Conservation (phyloP, 2,888 invertebrate genomes). For the Melieria crassipennis region DNA sequence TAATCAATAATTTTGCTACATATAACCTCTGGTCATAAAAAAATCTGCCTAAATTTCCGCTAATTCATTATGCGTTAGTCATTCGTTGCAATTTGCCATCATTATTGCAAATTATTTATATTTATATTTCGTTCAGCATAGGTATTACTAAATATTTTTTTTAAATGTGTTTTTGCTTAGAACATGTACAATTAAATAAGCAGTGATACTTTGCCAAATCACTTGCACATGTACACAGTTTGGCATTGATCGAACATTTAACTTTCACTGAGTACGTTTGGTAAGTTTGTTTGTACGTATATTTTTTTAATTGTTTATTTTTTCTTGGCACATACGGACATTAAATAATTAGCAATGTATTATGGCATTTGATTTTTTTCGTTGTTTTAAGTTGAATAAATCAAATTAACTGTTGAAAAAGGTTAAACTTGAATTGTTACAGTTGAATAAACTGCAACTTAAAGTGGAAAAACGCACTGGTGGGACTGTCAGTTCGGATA, state of each 20-base stretch:
- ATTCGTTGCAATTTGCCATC: too few species aligned
- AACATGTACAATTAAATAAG: too few species aligned
- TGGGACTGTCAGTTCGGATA: too few species aligned
- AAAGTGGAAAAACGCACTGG: not conserved
- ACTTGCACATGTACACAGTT: not conserved
- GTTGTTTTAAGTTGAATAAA: slow-evolving; percentile 5
- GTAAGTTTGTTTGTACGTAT: not conserved
- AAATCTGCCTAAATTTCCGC: too few species aligned
- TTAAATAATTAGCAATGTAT: not conserved
- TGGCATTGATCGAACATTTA: slow-evolving; percentile 14
- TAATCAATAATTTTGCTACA: too few species aligned
- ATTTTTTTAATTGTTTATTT: slow-evolving; percentile 7
- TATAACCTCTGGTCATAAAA: too few species aligned
- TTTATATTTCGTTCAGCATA: too few species aligned
- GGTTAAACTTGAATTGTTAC: not conserved
- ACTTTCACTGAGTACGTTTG: not conserved
- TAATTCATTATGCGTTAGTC: too few species aligned
- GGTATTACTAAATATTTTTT: too few species aligned
- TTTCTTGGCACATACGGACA: slow-evolving; percentile 7
- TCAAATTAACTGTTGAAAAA: slow-evolving; percentile 5
- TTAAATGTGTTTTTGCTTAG: too few species aligned
- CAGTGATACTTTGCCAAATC: too few species aligned
- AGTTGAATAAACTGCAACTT: not conserved
- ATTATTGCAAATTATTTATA: too few species aligned
- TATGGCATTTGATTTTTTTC: not conserved